Conservation (phyloP, 1,140 invertebrate species). For the Pristionchus pacificus region DNA sequence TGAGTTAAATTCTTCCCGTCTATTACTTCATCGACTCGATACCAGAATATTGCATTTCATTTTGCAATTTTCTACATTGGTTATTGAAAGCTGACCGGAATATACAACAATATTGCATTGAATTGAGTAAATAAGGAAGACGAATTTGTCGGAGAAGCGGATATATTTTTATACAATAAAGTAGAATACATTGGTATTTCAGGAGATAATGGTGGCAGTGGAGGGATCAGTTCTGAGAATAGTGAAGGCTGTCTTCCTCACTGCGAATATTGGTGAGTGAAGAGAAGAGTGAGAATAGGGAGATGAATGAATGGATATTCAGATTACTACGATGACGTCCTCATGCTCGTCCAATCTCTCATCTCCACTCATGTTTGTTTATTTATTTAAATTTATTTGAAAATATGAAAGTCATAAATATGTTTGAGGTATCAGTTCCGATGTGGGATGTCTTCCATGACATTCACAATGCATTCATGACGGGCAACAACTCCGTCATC, state of each 20-base stretch:
- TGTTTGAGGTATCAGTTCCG: too few relatives aligned
- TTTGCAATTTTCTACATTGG: too few relatives aligned
- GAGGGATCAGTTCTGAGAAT: constrained; percentile 90
- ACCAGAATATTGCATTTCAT: too few relatives aligned
- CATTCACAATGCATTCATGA: constrained; percentile 60
- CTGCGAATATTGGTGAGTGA: constrained; percentile 13
- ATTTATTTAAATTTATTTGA: background rate
- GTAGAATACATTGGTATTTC: background rate
- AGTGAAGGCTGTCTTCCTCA: constrained; percentile 64
- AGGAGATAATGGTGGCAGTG: constrained; percentile 75
- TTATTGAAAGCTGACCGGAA: too few relatives aligned
- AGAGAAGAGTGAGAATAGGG: too few relatives aligned
- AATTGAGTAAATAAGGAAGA: too few relatives aligned
- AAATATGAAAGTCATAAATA: too few relatives aligned
- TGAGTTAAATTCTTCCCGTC: too few relatives aligned
- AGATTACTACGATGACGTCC: constrained; percentile 94
- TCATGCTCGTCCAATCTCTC: constrained; percentile 85
- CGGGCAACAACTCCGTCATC: constrained; percentile 77
- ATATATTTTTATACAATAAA: background rate
- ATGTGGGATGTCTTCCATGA: constrained; percentile 94
- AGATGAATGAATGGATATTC: constrained; percentile 39
- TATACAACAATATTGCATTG: too few relatives aligned
- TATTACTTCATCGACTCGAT: too few relatives aligned
- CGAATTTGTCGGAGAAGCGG: background rate
- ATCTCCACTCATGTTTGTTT: constrained; percentile 65